Base-by-base conservation (phyloP, 2,797 vertebrate genomes). In the Periparus ater region DNA sequence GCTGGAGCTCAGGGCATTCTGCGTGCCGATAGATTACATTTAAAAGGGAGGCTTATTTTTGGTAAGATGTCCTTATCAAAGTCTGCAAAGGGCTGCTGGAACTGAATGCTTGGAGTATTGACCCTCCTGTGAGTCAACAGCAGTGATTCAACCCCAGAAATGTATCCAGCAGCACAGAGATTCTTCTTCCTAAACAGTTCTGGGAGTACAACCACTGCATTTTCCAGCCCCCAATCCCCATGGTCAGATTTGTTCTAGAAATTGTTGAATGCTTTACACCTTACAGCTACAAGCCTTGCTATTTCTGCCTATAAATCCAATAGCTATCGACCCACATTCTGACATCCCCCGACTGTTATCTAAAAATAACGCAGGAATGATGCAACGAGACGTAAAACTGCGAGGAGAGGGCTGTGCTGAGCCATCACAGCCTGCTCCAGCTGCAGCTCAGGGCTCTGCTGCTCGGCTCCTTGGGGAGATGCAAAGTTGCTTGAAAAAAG, bases 251-350 rank as follows among this genome's bases (percentile, higher is more conserved):
- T 85, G 71, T 81, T 91, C 72, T 48, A 40, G 74, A 79, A 91
- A 61, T 73, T 85, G 72, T 80, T 21, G 30, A 73, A 76, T 54
- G 48, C 85, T 93, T 95, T 93, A 82, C 77, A 71, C 93, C 60
- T 94, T 58, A 47, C 1, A 72, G 80, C 74, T 90, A 36, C 78
- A 72, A 91, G 77, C 10, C 2, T 34, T 89, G 87, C 85, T 92
- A 21, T 86, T 88, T 93, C 72, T 89, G 88, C 83, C 85, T 63
- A 66, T 97, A 95, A 94, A 96, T 96, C 94, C 91, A 77, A 80
- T 51, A 75, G 85, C 91, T 91, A 95, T 96, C 54, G 84, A 95
- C 85, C 94, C 68, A 25, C 44, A 6, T 87, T 79, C 67, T 92
- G 81, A 45, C 91, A 72, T 47, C 73, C 66, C 16, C 72, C 74